phyloP scores from a whole-genome alignment of 1,140 invertebrate species.

The Drosophila tsacasi region DNA sequence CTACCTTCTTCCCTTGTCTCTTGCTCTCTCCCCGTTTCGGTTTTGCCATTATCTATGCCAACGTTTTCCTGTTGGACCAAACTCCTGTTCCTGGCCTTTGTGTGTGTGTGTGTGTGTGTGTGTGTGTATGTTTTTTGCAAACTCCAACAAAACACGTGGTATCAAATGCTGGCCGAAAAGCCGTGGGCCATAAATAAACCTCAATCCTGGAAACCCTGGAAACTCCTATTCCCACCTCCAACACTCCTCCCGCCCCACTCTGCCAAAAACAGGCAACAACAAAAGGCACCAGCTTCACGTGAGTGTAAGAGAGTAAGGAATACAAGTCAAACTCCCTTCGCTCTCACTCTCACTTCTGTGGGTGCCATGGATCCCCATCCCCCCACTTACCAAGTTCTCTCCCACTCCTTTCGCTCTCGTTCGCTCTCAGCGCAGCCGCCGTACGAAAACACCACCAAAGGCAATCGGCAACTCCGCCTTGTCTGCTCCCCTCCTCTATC shows the following conservation, averaged over 20 bases:
- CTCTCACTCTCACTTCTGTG: slow-evolving; percentile 31
- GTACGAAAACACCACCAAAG: slow-evolving; percentile 63
- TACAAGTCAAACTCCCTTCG: slow-evolving; percentile 25
- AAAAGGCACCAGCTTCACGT: slow-evolving; percentile 27
- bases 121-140: slow-evolving; percentile 8
- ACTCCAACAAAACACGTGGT: slow-evolving; percentile 68
- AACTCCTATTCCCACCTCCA: slow-evolving; percentile 38
- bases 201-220: slow-evolving; percentile 70
- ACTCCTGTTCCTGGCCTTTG: slow-evolving; percentile 16
- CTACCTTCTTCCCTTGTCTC: not conserved
- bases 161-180: slow-evolving; percentile 70
- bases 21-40: slow-evolving; percentile 1
- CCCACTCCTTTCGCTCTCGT: slow-evolving; percentile 27
- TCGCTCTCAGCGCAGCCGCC: slow-evolving; percentile 65
- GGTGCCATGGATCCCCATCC: slow-evolving; percentile 1
- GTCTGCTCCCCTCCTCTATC: slow-evolving; percentile 9
- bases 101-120: slow-evolving; percentile 4
- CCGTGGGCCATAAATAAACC: slow-evolving; percentile 82
- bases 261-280: slow-evolving; percentile 48
- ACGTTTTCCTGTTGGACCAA: slow-evolving; percentile 58
- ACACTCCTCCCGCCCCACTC: slow-evolving; percentile 16
- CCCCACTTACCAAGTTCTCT: slow-evolving; percentile 1
- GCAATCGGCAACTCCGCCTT: slow-evolving; percentile 65
- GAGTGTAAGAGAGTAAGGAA: slow-evolving; percentile 2
- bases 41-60: slow-evolving; percentile 73